Evolutionary conservation across 92 coral and sea anemone species (phyloP).

Genomic region (Pocillopora grandis): DNA sequence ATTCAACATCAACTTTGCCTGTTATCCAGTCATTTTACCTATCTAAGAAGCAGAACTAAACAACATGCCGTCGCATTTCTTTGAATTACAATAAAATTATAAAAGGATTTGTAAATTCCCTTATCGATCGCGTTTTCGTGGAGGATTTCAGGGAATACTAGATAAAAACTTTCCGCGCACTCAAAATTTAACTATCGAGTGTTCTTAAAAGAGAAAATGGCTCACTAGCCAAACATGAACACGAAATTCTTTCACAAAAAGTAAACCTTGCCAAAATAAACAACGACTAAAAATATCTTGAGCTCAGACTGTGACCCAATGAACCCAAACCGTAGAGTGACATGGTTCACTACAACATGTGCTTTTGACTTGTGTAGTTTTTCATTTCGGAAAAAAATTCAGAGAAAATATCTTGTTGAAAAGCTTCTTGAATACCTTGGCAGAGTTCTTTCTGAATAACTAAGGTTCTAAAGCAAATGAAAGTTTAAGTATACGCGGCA

Average conservation of each 20-base stretch:
- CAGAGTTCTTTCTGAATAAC: slow-evolving; percentile 13
- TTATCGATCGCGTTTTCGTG: slow-evolving; percentile 19
- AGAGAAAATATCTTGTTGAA: not conserved
- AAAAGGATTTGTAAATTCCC: slow-evolving; percentile 21
- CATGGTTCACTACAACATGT: slow-evolving; percentile 35
- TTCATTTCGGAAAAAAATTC: not conserved
- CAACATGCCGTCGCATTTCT: slow-evolving; percentile 1
- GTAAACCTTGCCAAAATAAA: slow-evolving; percentile 26
- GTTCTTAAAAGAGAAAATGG: not conserved
- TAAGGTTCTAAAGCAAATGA: not conserved
- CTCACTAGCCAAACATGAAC: slow-evolving; percentile 10
- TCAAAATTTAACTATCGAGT: not conserved
- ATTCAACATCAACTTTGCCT: not conserved
- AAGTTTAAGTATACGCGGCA: slow-evolving; percentile 12
- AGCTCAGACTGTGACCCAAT: slow-evolving; percentile 6
- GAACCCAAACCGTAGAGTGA: slow-evolving; percentile 21
- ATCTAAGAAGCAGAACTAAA: not conserved
- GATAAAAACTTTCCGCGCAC: not conserved
- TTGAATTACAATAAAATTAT: not conserved
- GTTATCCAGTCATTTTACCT: not conserved
- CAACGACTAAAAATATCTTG: slow-evolving; percentile 27
- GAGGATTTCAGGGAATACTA: slow-evolving; percentile 1
- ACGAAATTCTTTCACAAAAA: slow-evolving; percentile 33
- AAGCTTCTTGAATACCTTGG: slow-evolving; percentile 9
- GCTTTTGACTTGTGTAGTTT: slow-evolving; percentile 6